Conservation (phyloP, 2,797 vertebrate genomes). For the Propithecus perrieri region DNA sequence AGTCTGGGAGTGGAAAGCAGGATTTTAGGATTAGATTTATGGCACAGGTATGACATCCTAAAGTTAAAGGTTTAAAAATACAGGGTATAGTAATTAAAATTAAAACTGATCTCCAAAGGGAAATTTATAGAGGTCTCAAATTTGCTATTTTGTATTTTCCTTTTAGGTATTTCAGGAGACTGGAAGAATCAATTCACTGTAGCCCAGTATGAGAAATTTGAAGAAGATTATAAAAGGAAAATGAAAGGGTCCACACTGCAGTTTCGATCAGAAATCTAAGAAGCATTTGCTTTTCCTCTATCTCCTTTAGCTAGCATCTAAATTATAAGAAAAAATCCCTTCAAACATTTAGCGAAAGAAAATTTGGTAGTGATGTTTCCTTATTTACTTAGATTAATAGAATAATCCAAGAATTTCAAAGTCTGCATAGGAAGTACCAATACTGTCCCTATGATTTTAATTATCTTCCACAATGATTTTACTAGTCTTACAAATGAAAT, state of each 20-base stretch:
- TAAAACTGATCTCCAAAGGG: background rate
- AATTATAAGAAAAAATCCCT: background rate
- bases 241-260: constrained; percentile 84
- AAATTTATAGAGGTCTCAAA: background rate
- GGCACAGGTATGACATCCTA: background rate
- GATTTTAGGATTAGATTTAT: background rate
- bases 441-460: background rate
- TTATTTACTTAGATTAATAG: background rate
- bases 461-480: background rate
- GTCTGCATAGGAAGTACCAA: background rate
- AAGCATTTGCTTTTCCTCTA: background rate
- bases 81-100: background rate
- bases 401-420: background rate
- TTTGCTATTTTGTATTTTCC: background rate
- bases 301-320: background rate
- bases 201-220: constrained; percentile 87
- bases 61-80: background rate
- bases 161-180: constrained; percentile 89
- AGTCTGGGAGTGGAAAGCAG: background rate
- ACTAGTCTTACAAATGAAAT: background rate
- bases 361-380: background rate
- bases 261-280: constrained; percentile 81
- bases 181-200: constrained; percentile 90
- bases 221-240: constrained; percentile 88
- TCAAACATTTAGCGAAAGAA: background rate